These are phyloP conservation scores for Amblyopsis hoosieri DNA, from an alignment of 2,797 vertebrate genomes.

Conservation along the genomic window DNA sequence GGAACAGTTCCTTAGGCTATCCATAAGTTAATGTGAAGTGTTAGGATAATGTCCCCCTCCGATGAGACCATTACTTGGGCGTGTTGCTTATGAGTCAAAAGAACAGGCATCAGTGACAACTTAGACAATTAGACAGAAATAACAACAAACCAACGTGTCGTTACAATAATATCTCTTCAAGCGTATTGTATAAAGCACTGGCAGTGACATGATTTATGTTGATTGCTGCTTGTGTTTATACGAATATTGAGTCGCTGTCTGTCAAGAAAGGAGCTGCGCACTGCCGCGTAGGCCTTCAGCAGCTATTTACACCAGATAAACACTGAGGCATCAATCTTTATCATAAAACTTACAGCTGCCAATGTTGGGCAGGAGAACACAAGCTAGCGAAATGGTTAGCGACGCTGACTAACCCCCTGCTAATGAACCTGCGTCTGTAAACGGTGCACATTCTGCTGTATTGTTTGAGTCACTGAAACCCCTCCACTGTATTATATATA, in stretches of 20 bases:
- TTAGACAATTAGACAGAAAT: conserved; percentile 75
- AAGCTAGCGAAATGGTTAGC: conserved; percentile 17
- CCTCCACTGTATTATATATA: not conserved
- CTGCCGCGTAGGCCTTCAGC: conserved; percentile 19
- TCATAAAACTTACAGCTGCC: conserved; percentile 32
- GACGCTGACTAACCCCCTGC: conserved; percentile 12
- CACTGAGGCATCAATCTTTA: conserved; percentile 47
- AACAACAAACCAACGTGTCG: conserved; percentile 73
- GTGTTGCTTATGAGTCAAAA: conserved; percentile 68
- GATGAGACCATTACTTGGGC: conserved; percentile 67
- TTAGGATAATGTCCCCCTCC: conserved; percentile 59
- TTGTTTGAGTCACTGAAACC: conserved; percentile 1
- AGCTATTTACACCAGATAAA: conserved; percentile 46
- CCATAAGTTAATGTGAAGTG: conserved; percentile 32
- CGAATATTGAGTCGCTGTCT: conserved; percentile 63
- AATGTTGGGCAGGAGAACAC: conserved; percentile 12
- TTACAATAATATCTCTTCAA: conserved; percentile 60
- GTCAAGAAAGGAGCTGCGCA: conserved; percentile 37
- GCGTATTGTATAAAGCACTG: conserved; percentile 38
- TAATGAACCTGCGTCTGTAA: conserved; percentile 4
- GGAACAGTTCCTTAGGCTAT: conserved; percentile 26
- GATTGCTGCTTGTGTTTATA: conserved; percentile 71
- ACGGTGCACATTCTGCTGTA: not conserved
- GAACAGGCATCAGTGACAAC: conserved; percentile 68
- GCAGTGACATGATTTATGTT: conserved; percentile 67